Evolutionary conservation across 2,797 vertebrate genomes (phyloP), one percentile per base, ranked within the genome.

Genomic region (Sebastes melanostomus): DNA sequence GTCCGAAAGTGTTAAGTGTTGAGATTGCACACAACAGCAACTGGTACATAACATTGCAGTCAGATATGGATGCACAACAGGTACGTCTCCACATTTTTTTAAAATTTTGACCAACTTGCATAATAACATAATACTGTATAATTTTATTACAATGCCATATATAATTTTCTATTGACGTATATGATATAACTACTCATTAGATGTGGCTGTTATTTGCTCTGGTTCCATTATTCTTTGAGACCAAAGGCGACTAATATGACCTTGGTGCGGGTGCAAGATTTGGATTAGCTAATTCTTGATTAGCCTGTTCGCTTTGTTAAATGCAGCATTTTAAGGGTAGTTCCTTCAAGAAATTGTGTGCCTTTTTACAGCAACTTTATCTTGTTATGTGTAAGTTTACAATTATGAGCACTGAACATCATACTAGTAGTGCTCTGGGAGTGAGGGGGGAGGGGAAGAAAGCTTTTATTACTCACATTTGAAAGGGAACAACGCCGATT

Each of bases 1-100:
- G 98, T 85, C 98, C 98, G 22, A 97, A 97, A 92, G 96, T 97
- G 81, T 96, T 99, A 87, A 97, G 97, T 92, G 97, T 96, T 89
- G 97, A 99, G 90, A 99, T 99, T 96, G 98, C 98, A 68, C 98
- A 99, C 94, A 99, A 99, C 94, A 99, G 97, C 95, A 99, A 96
- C 96, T 99, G 98, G 98, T 99, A 99, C 93, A 96, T 99, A 84
- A 99, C 98, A 80, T 99, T 99, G 96, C 97, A 98, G 93, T 98
- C 98, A 0, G 98, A 99, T 74, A 98, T 97, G 13, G 98, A 99
- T 81, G 98, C 98, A 2, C 97, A 98, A 8, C 97, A 99, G 98
- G 98, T 99, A 92, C 6, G 52, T 62, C 5, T 81, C n/a, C 6
- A 66, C 38, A 70, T 69, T 16, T 36, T 38, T 38, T 16, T 8